These are phyloP conservation scores for Bambusicola thoracicus DNA, from an alignment of 2,113 vertebrate genomes.

Conservation along the genomic window DNA sequence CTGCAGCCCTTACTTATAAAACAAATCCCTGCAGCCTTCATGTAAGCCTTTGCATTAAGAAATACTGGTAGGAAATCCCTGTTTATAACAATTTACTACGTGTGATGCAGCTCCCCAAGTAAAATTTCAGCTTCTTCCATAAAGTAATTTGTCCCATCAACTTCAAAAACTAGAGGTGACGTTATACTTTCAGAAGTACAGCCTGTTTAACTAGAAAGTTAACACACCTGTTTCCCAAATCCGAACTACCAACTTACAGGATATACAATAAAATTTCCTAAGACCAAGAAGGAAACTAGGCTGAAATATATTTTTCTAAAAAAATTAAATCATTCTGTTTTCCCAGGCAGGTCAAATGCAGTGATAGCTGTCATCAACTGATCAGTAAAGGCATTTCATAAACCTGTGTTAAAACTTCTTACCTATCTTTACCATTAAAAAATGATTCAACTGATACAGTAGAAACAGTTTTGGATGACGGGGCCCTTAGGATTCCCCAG, in stretches of 20 bases:
- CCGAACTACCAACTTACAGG: neutral
- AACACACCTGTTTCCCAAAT: neutral
- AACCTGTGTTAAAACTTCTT: neutral
- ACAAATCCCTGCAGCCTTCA: neutral
- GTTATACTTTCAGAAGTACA: neutral
- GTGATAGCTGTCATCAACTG: neutral
- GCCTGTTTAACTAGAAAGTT: neutral
- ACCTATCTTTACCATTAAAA: neutral
- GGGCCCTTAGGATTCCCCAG: neutral
- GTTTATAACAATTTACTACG: neutral
- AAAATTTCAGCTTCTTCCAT: neutral
- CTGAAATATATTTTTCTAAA: neutral
- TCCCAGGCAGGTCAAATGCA: neutral
- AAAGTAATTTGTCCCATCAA: neutral
- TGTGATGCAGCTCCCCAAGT: neutral
- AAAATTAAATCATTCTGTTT: neutral
- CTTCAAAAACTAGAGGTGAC: neutral
- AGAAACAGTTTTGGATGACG: neutral
- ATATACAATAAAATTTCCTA: neutral
- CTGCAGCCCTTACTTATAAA: neutral
- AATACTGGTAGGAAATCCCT: neutral
- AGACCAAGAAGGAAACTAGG: neutral
- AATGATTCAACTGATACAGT: fast-evolving
- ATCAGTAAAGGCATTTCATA: neutral
- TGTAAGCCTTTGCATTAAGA: neutral